Evolutionary conservation across 1,140 invertebrate species (phyloP).

Genomic region (Zaprionus capensis): DNA sequence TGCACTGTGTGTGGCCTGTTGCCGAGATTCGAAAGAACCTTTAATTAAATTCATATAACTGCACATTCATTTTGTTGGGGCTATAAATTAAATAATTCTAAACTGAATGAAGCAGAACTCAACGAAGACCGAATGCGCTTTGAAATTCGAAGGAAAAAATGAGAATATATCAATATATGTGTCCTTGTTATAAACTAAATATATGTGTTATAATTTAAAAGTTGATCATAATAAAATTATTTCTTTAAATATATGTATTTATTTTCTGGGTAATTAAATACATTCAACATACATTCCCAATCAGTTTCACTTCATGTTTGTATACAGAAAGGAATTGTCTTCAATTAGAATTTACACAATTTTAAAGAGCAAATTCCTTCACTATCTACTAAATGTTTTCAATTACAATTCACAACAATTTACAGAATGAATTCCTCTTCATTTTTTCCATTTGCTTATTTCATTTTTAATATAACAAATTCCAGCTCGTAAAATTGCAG

Average conservation of each 20-base stretch:
- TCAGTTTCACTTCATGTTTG: no score
- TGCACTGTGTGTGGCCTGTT: slow-evolving; percentile 43
- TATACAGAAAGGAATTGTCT: accelerated
- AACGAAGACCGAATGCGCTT: slow-evolving; percentile 7
- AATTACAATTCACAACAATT: no score
- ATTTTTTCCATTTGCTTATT: neutral
- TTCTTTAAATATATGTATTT: no score
- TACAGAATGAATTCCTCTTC: no score
- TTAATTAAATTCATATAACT: slow-evolving; percentile 55
- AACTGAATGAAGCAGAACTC: neutral
- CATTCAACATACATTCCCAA: no score
- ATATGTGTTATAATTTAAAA: neutral
- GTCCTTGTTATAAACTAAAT: no score
- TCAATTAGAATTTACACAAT: no score
- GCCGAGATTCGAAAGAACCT: slow-evolving; percentile 48
- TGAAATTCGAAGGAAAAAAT: neutral
- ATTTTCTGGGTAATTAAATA: no score
- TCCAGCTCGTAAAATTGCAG: neutral
- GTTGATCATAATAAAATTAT: no score
- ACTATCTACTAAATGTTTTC: no score
- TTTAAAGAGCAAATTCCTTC: no score
- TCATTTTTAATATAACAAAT: neutral
- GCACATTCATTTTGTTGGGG: slow-evolving; percentile 7
- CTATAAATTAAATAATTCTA: slow-evolving; percentile 1
- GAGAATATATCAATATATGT: no score